These are phyloP conservation scores for Cydia strobilella DNA, from an alignment of 1,140 invertebrate species.

Conservation along the genomic window DNA sequence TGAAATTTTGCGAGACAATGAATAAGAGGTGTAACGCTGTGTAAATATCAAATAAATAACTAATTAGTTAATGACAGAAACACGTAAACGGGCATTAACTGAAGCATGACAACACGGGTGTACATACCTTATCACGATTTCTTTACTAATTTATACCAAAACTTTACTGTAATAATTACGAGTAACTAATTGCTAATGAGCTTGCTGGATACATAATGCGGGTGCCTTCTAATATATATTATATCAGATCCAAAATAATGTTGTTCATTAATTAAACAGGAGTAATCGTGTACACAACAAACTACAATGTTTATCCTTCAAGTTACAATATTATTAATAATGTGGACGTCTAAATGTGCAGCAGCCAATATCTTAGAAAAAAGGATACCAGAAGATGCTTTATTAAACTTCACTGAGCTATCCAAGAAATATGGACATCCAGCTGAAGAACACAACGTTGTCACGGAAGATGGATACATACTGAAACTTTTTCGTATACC, in stretches of 20 bases:
- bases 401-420: slow-evolving; percentile 52
- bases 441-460: slow-evolving; percentile 71
- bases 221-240: background rate
- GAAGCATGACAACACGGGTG: background rate
- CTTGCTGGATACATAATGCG: background rate
- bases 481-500: slow-evolving; percentile 82
- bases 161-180: background rate
- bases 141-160: background rate
- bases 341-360: background rate
- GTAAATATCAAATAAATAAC: no score
- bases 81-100: background rate
- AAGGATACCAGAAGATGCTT: background rate
- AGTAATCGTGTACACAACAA: background rate
- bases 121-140: background rate
- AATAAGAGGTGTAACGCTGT: no score
- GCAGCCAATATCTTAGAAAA: background rate
- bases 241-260: background rate
- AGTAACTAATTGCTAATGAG: background rate
- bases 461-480: slow-evolving; percentile 83
- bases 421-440: slow-evolving; percentile 77
- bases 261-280: background rate
- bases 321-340: background rate
- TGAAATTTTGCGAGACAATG: no score
- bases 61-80: background rate
- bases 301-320: background rate